Percentiles rank a stretch among this genome's conserved stretches.
phyloP scores from a whole-genome alignment of 2,888 invertebrate genomes.

The Orchesellides sinensis region DNA sequence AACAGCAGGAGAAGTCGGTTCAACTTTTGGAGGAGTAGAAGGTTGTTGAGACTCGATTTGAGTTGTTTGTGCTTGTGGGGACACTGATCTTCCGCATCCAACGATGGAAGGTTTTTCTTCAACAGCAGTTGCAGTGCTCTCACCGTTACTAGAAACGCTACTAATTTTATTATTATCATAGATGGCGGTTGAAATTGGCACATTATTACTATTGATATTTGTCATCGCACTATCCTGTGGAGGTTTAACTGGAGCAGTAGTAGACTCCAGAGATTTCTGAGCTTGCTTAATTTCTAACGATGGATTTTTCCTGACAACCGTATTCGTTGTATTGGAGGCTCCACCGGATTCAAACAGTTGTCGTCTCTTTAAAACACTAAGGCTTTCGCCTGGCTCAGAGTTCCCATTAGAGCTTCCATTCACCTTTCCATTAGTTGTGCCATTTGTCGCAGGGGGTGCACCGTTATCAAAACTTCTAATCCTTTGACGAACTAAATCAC shows the following conservation, averaged over 20 bases:
- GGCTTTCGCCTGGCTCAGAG: slow-evolving; percentile 45
- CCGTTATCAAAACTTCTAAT: slow-evolving; percentile 73
- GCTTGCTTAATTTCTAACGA: slow-evolving; percentile 68
- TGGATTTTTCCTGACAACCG: slow-evolving; percentile 60
- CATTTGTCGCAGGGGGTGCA: slow-evolving; percentile 21
- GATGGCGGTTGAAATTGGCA: not conserved
- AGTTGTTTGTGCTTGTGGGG: slow-evolving; percentile 18
- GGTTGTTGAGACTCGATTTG: no score
- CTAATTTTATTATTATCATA: not conserved
- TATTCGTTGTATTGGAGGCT: slow-evolving; percentile 55
- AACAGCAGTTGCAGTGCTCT: not conserved
- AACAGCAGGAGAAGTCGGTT: not conserved
- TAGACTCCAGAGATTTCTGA: slow-evolving; percentile 18
- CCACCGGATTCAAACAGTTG: slow-evolving; percentile 70
- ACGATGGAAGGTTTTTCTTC: slow-evolving; percentile 11
- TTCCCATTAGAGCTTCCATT: slow-evolving; percentile 17
- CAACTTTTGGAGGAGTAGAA: no score
- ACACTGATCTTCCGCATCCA: slow-evolving; percentile 35
- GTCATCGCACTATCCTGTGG: not conserved
- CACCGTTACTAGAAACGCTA: no score
- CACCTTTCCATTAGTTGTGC: not conserved
- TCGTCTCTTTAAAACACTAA: slow-evolving; percentile 70
- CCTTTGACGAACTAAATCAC: slow-evolving; percentile 71
- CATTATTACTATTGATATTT: not conserved
- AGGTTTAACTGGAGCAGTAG: not conserved